Evolutionary conservation across 2,113 vertebrate species (phyloP), one percentile per base, ranked within the genome.

Genomic region (Mellivora capensis): DNA sequence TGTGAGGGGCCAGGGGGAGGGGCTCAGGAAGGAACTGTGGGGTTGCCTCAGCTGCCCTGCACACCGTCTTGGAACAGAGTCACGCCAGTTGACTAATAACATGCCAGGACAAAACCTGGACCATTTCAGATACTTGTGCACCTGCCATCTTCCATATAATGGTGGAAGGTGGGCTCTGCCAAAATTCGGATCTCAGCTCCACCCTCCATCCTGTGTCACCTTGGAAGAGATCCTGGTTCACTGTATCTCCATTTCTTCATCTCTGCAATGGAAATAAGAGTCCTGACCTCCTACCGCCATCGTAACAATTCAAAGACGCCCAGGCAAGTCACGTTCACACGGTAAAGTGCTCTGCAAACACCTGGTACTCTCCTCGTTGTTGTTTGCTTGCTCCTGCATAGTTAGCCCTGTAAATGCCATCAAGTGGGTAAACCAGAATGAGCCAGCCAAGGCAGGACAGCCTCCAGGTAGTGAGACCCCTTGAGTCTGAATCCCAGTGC

Each of bases 1-100:
- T 25, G 2, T 1, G 0, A 1, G 0, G 34, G 39, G 0, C 21
- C 4, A 4, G 61, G 34, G 64, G 31, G 1, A 18, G 64, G 15
- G 64, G 15, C 69, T 61, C 3, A 44, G 54, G 37, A 59, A 82
- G 62, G 62, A 14, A 25, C 86, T 11, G 3, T 6, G 64, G 72
- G 83, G 69, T n/a, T 39, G 6, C 23, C 49, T 47, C 37, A 44
- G 27, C 18, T 0, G 6, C 9, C 6, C 42, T 15, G 6, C 0
- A 1, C 6, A 11, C 6, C 1, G 3, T 23, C 88, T 34, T 21
- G 34, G 82, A n/a, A 57, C 42, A 3, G 1, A 34, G 29, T 20
- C 4, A 2, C 0, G 5, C 27, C 7, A 2, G 12, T 4, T 37
- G 27, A 9, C 15, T 9, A 34, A 27, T 0, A 67, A 54, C n/a